Conservation (phyloP, 2,888 invertebrate genomes). For the Mimachlamys varia region DNA sequence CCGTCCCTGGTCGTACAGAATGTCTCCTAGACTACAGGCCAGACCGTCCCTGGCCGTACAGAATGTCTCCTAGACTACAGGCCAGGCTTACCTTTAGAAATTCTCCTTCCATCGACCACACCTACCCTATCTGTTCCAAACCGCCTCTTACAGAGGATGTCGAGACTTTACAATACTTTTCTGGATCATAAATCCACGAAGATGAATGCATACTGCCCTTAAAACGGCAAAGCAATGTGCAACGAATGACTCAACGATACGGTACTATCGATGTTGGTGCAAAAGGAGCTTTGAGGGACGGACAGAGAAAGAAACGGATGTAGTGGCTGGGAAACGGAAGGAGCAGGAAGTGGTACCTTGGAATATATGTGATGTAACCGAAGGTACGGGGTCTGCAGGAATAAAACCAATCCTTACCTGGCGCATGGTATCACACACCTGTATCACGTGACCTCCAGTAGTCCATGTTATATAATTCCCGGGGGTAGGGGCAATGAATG, state of each 20-base stretch:
- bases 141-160: no score
- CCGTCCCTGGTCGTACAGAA: no score
- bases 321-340: background rate
- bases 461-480: constrained; percentile 28
- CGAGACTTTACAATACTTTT: no score
- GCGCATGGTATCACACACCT: background rate
- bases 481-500: background rate
- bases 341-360: background rate
- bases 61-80: no score
- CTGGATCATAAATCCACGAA: no score
- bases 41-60: no score
- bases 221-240: no score
- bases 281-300: no score
- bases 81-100: background rate
- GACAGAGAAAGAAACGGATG: background rate
- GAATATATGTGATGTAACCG: background rate
- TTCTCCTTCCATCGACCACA: background rate
- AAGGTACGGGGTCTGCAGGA: background rate
- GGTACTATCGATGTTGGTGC: no score
- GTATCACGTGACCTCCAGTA: background rate
- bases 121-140: background rate
- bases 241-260: no score
- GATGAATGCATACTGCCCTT: no score
- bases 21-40: no score
- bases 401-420: background rate